Evolutionary conservation across 2,888 invertebrate species (phyloP).

Genomic region (Cataglyphis livida): DNA sequence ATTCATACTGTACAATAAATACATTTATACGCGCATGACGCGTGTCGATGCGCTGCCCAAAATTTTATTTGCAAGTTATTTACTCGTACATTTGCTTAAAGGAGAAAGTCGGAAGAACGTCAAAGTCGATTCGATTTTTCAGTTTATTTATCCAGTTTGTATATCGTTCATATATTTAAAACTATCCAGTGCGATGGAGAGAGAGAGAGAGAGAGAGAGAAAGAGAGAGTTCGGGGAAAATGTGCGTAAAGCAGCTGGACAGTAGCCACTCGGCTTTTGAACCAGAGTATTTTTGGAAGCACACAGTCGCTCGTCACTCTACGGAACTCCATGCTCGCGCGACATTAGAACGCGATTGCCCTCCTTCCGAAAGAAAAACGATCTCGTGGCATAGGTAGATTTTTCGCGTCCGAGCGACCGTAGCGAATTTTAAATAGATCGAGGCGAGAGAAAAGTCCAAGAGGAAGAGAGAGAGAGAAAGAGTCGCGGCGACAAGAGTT

Average conservation of each 20-base stretch:
- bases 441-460: not conserved
- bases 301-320: conserved; percentile 65
- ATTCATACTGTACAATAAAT: not conserved
- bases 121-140: not conserved
- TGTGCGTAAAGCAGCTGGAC: conserved; percentile 14
- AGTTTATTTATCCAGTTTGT: not conserved
- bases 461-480: too few species aligned
- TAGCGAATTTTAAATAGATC: conserved; percentile 32
- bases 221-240: not conserved
- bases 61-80: not conserved
- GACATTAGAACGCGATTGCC: conserved; percentile 70
- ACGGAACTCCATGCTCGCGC: conserved; percentile 61
- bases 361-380: conserved; percentile 64
- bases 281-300: conserved; percentile 72
- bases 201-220: not conserved
- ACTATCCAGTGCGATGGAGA: not conserved
- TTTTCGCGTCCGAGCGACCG: conserved; percentile 17
- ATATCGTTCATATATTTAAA: conserved; percentile 1
- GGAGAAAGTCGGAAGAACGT: conserved; percentile 8
- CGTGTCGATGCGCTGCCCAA: not conserved
- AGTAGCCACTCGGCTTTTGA: conserved; percentile 46
- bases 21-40: not conserved
- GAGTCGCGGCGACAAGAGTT: not conserved
- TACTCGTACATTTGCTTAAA: not conserved
- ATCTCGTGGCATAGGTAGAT: not conserved